Percentiles rank a stretch among this genome's conserved stretches.
Conservation (phyloP, 1,140 invertebrate species). For the Danaus melanippus region DNA sequence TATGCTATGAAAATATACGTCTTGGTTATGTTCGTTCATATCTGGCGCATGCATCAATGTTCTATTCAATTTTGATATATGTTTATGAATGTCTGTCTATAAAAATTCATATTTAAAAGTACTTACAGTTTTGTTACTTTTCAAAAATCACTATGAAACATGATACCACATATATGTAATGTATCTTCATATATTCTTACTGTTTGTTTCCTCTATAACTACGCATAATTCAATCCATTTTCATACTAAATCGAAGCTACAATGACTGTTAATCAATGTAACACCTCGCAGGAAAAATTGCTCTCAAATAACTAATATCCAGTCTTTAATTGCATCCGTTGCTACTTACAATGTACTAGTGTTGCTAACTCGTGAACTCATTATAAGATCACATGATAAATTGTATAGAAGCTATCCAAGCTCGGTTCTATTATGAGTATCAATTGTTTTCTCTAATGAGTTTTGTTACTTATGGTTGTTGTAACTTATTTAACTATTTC, state of each 20-base stretch:
- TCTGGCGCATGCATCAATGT: conserved; percentile 30
- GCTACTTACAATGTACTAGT: conserved; percentile 18
- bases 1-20: conserved; percentile 25
- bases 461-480: conserved; percentile 16
- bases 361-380: conserved; percentile 21
- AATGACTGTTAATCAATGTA: conserved; percentile 13
- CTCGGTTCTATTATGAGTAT: conserved; percentile 13
- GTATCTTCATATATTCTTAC: no score
- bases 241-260: conserved; percentile 2
- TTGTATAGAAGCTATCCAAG: conserved; percentile 11
- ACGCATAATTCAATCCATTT: no score
- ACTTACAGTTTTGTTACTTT: no score
- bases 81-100: no score
- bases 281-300: conserved; percentile 12
- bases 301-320: conserved; percentile 16
- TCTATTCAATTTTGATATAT: no score
- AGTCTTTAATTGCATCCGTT: conserved; percentile 20
- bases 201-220: no score
- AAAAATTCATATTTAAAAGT: no score
- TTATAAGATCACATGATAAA: conserved; percentile 21
- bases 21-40: conserved; percentile 23
- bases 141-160: no score
- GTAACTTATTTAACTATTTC: conserved; percentile 15
- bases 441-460: conserved; percentile 19
- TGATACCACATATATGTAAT: no score